phyloP scores from a whole-genome alignment of 2,797 vertebrate species.

The Cygnus olor region DNA sequence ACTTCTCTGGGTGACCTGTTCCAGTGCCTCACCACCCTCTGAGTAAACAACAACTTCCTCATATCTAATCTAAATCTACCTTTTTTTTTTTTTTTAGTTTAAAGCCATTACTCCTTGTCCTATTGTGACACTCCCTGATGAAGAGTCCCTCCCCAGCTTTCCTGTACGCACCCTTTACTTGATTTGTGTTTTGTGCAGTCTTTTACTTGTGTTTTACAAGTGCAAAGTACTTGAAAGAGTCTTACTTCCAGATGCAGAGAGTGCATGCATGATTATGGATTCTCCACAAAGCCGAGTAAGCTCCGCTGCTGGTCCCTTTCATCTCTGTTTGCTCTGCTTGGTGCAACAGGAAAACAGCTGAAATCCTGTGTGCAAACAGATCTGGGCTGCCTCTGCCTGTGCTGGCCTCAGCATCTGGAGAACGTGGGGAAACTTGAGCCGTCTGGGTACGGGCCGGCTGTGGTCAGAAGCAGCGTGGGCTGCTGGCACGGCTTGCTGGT shows the following conservation, averaged over 20 bases:
- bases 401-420: constrained; percentile 14
- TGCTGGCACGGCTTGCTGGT: background rate
- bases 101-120: no score
- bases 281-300: background rate
- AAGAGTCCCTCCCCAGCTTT: no score
- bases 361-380: constrained; percentile 22
- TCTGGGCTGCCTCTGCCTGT: background rate
- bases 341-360: background rate
- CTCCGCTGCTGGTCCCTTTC: constrained; percentile 29
- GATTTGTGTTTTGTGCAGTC: no score
- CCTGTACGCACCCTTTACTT: no score
- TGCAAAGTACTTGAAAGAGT: background rate
- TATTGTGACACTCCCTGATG: no score
- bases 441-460: constrained; percentile 14
- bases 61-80: no score
- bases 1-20: no score
- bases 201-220: background rate
- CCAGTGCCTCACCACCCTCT: no score
- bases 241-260: constrained; percentile 20
- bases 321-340: background rate
- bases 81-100: no score
- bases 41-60: no score
- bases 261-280: rapidly evolving
- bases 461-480: background rate
- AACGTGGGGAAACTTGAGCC: constrained; percentile 1